Base-by-base conservation (phyloP, 2,888 invertebrate genomes). In the Eristalis arbustorum region DNA sequence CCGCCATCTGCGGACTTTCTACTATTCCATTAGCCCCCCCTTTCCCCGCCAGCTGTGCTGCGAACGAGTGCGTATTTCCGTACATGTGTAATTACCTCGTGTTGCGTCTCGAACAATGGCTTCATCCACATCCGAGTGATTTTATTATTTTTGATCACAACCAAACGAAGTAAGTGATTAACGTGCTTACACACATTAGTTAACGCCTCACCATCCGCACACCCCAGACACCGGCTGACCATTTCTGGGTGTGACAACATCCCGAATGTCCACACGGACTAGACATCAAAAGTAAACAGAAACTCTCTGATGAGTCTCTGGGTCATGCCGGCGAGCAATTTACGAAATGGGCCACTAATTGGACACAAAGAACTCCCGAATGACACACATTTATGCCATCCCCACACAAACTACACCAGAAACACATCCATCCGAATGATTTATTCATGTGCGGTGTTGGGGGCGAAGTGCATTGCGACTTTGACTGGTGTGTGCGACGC, bases 331-430 rank as follows among this genome's bases (percentile, higher is more conserved):
- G 57, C 34, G 63, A 80, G 71, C 61, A 80, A 71, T 63, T 66
- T 76, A 28, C 66, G 14, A 59, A 84, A 63, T 72, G 75, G 66
- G 63, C 49, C 5, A 75, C 71, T 84, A 79, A 84, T 84, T 80
- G 71, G 75, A 61, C 31, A 22, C 40, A 22, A 42, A 40, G 34
- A 49, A 77, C 42, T 77, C 72, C 42, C 71, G 23, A 22, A 57
- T 62, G 64, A 31, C 77, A 77, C 40, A 57, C 74, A 71, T 78
- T 79, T 84, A 42, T 76, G 67, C 28, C 40, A 28, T 42, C 42
- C 69, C 62, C 84, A 57, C 62, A 31, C 66, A 72, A 81, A 37
- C 28, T 37, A 40, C n/a, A n/a, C 25, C 49, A 64, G 61, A 42
- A 62, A 63, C 42, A 63, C 42, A 34, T 62, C 63, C 42, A 49